These are phyloP conservation scores for Spinus olivaceus DNA, from an alignment of 2,797 vertebrate species.

Conservation along the genomic window DNA sequence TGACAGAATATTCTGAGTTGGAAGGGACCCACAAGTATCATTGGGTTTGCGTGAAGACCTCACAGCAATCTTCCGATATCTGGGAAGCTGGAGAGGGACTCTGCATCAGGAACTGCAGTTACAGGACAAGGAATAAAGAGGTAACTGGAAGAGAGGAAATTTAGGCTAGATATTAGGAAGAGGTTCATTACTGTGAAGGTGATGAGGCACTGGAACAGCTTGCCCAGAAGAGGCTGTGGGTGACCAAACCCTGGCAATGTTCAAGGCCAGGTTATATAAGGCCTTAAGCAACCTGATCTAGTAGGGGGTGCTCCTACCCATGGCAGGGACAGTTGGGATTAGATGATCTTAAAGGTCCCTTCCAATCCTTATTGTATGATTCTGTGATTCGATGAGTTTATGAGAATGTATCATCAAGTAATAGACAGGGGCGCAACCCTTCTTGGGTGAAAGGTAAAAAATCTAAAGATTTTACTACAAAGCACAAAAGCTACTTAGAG, in stretches of 20 bases:
- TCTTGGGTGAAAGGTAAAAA: background rate
- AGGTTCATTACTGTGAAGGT: background rate
- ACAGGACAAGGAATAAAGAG: background rate
- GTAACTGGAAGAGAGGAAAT: background rate
- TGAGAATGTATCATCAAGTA: background rate
- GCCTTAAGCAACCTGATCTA: background rate
- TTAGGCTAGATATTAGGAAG: background rate
- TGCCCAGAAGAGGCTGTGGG: background rate
- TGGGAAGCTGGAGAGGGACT: background rate
- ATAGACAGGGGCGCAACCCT: background rate
- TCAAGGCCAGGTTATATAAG: background rate
- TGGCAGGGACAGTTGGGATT: background rate
- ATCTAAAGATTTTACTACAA: background rate
- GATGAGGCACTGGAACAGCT: background rate
- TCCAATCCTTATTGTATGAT: background rate
- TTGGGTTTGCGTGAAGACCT: fast-evolving
- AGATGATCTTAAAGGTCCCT: background rate
- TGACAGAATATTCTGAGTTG: background rate
- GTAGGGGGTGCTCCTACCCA: background rate
- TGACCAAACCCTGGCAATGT: background rate
- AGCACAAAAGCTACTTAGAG: background rate
- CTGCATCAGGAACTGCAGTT: background rate
- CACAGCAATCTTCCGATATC: background rate
- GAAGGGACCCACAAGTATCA: background rate
- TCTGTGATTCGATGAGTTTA: background rate